Evolutionary conservation across 2,888 invertebrate species (phyloP), one percentile per base, ranked within the genome.

Genomic region (Rhingia campestris): DNA sequence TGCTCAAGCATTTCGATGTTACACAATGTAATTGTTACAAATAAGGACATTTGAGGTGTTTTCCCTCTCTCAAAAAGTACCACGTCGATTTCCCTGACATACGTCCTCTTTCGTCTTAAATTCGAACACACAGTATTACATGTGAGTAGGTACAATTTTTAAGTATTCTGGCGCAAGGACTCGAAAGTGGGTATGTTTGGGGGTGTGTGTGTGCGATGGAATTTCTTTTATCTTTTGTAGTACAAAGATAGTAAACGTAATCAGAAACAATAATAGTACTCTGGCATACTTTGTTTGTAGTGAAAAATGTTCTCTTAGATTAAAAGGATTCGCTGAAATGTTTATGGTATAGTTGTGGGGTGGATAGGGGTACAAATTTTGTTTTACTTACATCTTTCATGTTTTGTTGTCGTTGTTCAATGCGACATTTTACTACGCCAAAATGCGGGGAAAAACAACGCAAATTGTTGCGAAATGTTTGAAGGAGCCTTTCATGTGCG

Each of bases 251-350:
- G 49, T 49, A 35, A 49, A 49, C n/a, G 63, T 37, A 22, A 49
- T 49, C 47, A 39, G 30, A 37, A 49, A 47, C 47, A 33, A 61
- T 35, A 61, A 61, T 35, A 61, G 33, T 51, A 59, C 33, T 47
- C 59, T 61, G 41, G 47, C 47, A 47, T 59, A 33, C 49, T 59
- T 59, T 39, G 30, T 6, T 61, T 61, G 22, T 22, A 53, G 35
- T 53, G 33, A 43, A 22, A 22, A 64, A 64, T 69, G 64, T 75
- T 51, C 64, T 81, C 51, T 69, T 43, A 66, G 70, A 54, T 75
- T 81, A 73, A 82, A 82, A 77, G 81, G 81, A 82, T 77, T 82
- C 81, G 56, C 72, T 64, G 51, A 73, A 81, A 72, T 77, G 73
- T 66, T 56, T 43, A 32, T 43, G 41, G 58, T 45, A 61, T 69